phyloP scores from a whole-genome alignment of 2,888 invertebrate genomes.

The Sympetrum striolatum region DNA sequence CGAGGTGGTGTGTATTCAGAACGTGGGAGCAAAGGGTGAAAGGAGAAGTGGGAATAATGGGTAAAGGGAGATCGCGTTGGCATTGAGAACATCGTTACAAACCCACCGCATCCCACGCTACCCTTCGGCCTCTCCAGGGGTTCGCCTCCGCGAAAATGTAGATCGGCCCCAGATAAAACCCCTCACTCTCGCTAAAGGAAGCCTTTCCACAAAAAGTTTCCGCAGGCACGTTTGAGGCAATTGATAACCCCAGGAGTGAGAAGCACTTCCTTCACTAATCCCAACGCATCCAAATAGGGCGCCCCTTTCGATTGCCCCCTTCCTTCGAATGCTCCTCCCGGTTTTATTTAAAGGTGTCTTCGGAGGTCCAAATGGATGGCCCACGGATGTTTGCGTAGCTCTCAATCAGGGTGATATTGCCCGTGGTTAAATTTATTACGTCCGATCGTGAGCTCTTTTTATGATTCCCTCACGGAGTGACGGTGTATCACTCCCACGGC shows the following conservation, averaged over 20 bases:
- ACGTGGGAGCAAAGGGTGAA: background rate
- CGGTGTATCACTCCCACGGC: background rate
- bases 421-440: background rate
- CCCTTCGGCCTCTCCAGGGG: background rate
- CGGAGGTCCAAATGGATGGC: background rate
- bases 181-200: constrained; percentile 1
- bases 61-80: background rate
- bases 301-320: background rate
- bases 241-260: background rate
- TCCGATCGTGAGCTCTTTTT: background rate
- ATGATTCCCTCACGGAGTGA: background rate
- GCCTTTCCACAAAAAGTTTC: constrained; percentile 1
- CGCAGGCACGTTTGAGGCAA: background rate
- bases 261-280: background rate
- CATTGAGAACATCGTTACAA: constrained; percentile 22
- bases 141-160: constrained; percentile 19
- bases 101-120: background rate
- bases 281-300: background rate
- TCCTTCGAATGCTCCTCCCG: background rate
- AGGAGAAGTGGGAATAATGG: background rate
- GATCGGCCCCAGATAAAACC: background rate
- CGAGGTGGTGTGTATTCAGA: background rate
- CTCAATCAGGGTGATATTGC: background rate
- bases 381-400: background rate
- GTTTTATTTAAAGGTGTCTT: background rate